Conservation (phyloP, 2,113 vertebrate species). For the Delphinapterus leucas region DNA sequence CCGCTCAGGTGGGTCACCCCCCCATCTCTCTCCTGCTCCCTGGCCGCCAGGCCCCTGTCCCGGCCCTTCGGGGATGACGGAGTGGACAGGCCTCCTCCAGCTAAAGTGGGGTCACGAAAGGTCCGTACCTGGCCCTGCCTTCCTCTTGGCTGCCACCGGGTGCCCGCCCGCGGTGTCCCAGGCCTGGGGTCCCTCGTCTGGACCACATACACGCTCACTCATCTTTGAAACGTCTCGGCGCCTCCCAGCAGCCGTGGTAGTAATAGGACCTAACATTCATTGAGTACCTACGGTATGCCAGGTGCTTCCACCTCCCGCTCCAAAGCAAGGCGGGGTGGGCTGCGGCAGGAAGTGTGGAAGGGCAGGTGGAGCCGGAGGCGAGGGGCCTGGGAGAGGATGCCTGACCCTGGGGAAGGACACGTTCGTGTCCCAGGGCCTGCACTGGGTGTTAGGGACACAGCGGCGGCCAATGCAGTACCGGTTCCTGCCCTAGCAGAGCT, state of each 20-base stretch:
- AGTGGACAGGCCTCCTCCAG: background rate
- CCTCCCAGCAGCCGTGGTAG: background rate
- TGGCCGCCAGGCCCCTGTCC: background rate
- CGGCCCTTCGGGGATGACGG: background rate
- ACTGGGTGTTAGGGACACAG: no score
- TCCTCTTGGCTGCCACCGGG: background rate
- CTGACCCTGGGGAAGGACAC: no score
- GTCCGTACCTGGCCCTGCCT: background rate
- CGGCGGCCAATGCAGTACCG: background rate
- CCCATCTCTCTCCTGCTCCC: background rate
- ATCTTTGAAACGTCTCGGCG: background rate
- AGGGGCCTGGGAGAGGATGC: background rate
- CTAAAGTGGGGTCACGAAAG: background rate
- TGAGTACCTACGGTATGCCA: background rate
- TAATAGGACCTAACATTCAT: background rate
- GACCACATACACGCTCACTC: background rate
- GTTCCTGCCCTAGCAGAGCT: background rate
- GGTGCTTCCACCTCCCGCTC: fast-evolving
- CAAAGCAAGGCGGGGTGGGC: background rate
- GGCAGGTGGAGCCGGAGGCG: no score
- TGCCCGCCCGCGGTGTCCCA: background rate
- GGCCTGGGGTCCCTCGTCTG: background rate
- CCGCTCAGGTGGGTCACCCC: background rate
- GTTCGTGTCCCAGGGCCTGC: fast-evolving
- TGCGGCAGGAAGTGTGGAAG: background rate